These are phyloP conservation scores for Uloborus diversus DNA, from an alignment of 1,140 invertebrate species.

Conservation along the genomic window DNA sequence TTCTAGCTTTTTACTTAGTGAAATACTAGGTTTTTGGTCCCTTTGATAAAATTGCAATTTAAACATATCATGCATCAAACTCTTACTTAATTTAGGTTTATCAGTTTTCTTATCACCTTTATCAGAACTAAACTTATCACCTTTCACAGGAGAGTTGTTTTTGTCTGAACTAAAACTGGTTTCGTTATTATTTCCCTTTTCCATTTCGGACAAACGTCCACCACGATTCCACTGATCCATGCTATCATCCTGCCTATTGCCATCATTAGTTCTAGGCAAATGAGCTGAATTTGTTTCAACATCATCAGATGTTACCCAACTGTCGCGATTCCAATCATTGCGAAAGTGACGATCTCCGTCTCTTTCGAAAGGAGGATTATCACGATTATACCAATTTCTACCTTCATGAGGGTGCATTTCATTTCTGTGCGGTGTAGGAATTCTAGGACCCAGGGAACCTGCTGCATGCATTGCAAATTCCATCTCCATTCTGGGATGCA, in stretches of 20 bases:
- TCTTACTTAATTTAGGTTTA: background rate
- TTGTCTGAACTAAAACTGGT: background rate
- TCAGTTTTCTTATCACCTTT: background rate
- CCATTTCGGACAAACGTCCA: background rate
- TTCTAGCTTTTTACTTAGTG: background rate
- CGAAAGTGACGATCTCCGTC: background rate
- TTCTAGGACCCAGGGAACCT: background rate
- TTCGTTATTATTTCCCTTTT: no score
- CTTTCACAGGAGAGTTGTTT: background rate
- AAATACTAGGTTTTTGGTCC: background rate
- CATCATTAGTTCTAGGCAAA: background rate
- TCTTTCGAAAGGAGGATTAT: constrained; percentile 20
- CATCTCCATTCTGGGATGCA: constrained; percentile 46
- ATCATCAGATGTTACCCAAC: constrained; percentile 9
- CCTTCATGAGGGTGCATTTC: constrained; percentile 3
- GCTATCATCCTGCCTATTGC: background rate
- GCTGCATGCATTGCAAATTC: constrained; percentile 3
- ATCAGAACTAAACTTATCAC: background rate
- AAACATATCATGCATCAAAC: background rate
- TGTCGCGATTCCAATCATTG: constrained; percentile 4
- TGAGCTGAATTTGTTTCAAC: background rate
- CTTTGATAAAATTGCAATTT: constrained; percentile 29
- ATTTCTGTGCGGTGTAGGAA: background rate
- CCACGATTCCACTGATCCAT: background rate
- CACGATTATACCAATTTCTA: constrained; percentile 29